Percentiles rank a stretch among this genome's conserved stretches.
These are phyloP conservation scores for Kuschelorhynchus macadamiae DNA, from an alignment of 2,888 invertebrate species.

Conservation along the genomic window DNA sequence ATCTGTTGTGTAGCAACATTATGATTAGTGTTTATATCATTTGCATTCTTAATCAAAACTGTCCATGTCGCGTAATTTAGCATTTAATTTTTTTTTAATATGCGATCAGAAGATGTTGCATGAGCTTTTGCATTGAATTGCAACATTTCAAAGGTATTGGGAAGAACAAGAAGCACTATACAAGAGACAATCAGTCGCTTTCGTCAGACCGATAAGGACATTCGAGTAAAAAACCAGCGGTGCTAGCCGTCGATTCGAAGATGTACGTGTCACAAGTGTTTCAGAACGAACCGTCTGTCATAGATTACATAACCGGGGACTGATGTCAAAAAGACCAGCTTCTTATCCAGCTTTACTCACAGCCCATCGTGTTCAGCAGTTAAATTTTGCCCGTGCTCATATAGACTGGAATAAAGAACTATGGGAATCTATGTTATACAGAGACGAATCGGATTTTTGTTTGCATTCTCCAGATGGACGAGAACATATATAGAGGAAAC, in stretches of 20 bases:
- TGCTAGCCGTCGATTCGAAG: too few relatives aligned
- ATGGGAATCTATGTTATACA: too few relatives aligned
- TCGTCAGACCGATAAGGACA: neutral
- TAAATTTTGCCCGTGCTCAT: too few relatives aligned
- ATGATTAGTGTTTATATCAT: too few relatives aligned
- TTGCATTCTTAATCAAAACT: too few relatives aligned
- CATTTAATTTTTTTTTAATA: neutral
- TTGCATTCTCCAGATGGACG: neutral
- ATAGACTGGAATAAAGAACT: too few relatives aligned
- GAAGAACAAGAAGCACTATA: neutral
- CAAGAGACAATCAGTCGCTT: neutral
- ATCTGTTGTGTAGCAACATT: too few relatives aligned
- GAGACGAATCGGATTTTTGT: too few relatives aligned
- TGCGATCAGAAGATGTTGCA: slow-evolving; percentile 13
- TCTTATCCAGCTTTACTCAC: neutral
- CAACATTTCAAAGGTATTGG: neutral
- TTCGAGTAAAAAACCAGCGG: neutral
- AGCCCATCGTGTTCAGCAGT: too few relatives aligned
- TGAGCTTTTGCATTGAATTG: too few relatives aligned
- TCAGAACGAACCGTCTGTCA: neutral
- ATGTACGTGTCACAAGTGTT: too few relatives aligned
- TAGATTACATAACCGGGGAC: neutral
- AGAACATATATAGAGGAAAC: neutral
- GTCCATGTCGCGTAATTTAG: too few relatives aligned
- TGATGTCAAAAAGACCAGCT: neutral